These are phyloP conservation scores for Poeciliopsis presidionis DNA, from an alignment of 2,797 vertebrate species.

Conservation along the genomic window DNA sequence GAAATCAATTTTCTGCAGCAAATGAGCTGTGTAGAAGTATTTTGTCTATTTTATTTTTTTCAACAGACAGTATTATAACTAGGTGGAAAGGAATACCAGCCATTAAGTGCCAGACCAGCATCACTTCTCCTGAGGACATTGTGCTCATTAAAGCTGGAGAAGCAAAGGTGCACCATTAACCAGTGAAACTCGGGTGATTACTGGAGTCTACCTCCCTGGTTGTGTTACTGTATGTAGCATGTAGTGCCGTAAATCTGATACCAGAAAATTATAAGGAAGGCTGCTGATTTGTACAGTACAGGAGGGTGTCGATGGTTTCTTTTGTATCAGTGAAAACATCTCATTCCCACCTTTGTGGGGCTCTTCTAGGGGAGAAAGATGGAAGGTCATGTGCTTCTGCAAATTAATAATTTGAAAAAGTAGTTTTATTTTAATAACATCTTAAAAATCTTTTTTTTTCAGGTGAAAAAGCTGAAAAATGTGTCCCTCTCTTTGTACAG, in stretches of 20 bases:
- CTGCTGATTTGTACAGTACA: conserved; percentile 64
- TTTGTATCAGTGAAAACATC: conserved; percentile 43
- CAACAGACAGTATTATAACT: conserved; percentile 50
- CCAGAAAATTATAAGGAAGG: conserved; percentile 58
- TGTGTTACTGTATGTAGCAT: conserved; percentile 33
- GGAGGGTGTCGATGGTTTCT: conserved; percentile 19
- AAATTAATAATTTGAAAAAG: conserved; percentile 48
- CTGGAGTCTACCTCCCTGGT: conserved; percentile 46
- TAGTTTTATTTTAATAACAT: conserved; percentile 53
- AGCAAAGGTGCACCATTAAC: conserved; percentile 62
- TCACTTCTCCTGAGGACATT: conserved; percentile 56
- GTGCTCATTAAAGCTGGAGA: conserved; percentile 54
- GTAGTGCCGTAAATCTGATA: conserved; percentile 47
- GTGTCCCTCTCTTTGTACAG: conserved; percentile 16
- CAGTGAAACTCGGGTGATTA: conserved; percentile 68
- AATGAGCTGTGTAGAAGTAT: conserved; percentile 61
- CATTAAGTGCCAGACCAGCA: conserved; percentile 51
- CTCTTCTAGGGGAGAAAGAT: conserved; percentile 28
- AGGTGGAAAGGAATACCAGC: conserved; percentile 53
- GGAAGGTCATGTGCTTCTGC: conserved; percentile 31
- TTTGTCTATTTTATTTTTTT: conserved; percentile 46
- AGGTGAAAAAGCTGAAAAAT: conserved; percentile 31
- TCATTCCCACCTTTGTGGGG: conserved; percentile 26
- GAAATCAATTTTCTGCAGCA: conserved; percentile 68
- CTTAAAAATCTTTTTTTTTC: conserved; percentile 51